Conservation (phyloP, 2,797 vertebrate species). For the Ispidina picta region DNA sequence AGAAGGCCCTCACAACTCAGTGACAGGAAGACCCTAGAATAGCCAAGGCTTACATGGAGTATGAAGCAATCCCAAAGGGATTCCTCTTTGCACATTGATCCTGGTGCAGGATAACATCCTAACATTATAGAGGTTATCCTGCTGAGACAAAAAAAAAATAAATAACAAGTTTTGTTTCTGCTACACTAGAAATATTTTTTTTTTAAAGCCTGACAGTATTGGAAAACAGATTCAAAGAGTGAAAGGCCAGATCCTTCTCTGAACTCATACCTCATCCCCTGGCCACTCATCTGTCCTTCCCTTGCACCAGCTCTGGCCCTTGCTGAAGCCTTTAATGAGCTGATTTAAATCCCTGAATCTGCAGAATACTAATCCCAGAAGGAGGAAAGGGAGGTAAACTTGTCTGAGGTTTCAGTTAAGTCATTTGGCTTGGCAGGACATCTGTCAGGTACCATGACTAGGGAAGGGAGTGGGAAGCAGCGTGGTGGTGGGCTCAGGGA, state of each 20-base stretch:
- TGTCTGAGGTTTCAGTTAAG: background rate
- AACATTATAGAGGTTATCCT: background rate
- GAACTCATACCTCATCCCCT: background rate
- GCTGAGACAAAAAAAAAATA: background rate
- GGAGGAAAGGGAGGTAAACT: background rate
- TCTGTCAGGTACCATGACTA: fast-evolving
- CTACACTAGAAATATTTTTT: background rate
- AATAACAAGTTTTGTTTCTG: background rate
- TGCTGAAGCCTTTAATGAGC: background rate
- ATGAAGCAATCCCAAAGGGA: background rate
- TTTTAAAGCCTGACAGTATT: background rate
- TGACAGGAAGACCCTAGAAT: background rate
- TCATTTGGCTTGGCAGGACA: background rate
- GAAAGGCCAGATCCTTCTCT: background rate
- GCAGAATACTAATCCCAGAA: background rate
- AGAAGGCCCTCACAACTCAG: background rate
- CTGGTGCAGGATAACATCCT: background rate
- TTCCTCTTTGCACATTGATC: background rate
- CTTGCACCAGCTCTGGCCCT: background rate
- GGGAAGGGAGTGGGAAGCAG: background rate
- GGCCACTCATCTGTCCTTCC: background rate
- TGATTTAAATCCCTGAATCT: background rate
- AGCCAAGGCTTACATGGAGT: background rate
- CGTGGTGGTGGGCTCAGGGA: background rate
- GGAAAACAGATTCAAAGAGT: background rate